A percentile compares a stretch with the other conserved stretches of the same genome.
These are phyloP conservation scores for Lymantria dispar DNA, from an alignment of 2,888 invertebrate species.

Conservation along the genomic window DNA sequence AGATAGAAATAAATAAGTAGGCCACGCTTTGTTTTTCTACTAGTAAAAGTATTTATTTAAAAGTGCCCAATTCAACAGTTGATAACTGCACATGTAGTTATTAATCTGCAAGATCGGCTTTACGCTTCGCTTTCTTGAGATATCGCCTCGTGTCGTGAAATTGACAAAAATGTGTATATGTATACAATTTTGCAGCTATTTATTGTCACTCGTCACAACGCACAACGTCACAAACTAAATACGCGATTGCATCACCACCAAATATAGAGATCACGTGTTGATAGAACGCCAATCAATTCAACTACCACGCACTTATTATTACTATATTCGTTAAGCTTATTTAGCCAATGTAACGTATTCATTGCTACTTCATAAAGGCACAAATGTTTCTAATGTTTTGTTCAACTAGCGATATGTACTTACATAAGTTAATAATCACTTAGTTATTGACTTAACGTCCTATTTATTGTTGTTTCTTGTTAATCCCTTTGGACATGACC, in stretches of 20 bases:
- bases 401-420: conserved; percentile 10
- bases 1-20: no score
- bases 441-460: neutral
- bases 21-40: no score
- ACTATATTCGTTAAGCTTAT: conserved; percentile 8
- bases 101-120: no score
- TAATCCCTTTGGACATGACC: neutral
- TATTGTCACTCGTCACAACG: conserved; percentile 25
- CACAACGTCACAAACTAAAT: conserved; percentile 32
- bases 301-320: conserved; percentile 15
- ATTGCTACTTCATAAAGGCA: conserved; percentile 12
- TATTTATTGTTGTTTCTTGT: neutral
- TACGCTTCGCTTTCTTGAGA: no score
- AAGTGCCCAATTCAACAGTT: no score
- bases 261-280: conserved; percentile 46
- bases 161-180: neutral
- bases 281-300: conserved; percentile 33
- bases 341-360: conserved; percentile 6
- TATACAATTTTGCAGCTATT: neutral
- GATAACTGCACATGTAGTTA: no score
- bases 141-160: no score
- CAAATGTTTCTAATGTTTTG: neutral
- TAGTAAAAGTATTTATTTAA: no score
- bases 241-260: conserved; percentile 56
- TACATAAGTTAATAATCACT: neutral